These are phyloP conservation scores for Diachrysia chrysitis DNA, from an alignment of 2,888 invertebrate genomes.

Conservation along the genomic window DNA sequence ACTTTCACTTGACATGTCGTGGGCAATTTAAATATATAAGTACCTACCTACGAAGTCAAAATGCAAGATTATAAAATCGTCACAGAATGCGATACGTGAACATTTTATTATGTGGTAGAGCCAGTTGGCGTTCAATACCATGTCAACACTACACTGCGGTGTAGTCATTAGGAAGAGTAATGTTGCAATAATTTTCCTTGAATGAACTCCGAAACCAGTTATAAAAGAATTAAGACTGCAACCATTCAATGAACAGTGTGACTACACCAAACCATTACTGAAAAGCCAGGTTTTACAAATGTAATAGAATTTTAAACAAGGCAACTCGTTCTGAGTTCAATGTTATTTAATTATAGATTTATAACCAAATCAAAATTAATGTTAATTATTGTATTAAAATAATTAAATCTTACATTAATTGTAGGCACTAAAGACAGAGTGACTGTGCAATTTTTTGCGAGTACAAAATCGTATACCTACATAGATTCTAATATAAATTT, in stretches of 20 bases:
- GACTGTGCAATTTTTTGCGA: no score
- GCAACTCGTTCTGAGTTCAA: no score
- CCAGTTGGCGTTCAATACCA: background rate
- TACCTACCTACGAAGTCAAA: background rate
- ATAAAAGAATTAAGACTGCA: background rate
- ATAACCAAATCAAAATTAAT: no score
- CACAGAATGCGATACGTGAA: slow-evolving; percentile 6
- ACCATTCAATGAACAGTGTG: background rate
- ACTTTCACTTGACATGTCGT: slow-evolving; percentile 63
- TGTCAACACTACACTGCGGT: background rate
- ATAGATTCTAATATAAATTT: no score
- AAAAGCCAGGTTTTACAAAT: background rate
- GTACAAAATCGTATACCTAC: background rate
- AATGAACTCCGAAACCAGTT: background rate
- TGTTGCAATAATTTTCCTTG: slow-evolving; percentile 2
- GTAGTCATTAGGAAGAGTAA: background rate
- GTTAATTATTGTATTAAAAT: no score
- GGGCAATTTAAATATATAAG: slow-evolving; percentile 1
- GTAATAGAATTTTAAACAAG: background rate
- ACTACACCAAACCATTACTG: background rate
- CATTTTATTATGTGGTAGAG: background rate
- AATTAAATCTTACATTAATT: no score
- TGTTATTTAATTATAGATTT: no score
- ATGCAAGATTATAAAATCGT: slow-evolving; percentile 1
- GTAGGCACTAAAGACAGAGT: no score